These are phyloP conservation scores for Tiphia femorata DNA, from an alignment of 2,888 invertebrate genomes.

Conservation along the genomic window DNA sequence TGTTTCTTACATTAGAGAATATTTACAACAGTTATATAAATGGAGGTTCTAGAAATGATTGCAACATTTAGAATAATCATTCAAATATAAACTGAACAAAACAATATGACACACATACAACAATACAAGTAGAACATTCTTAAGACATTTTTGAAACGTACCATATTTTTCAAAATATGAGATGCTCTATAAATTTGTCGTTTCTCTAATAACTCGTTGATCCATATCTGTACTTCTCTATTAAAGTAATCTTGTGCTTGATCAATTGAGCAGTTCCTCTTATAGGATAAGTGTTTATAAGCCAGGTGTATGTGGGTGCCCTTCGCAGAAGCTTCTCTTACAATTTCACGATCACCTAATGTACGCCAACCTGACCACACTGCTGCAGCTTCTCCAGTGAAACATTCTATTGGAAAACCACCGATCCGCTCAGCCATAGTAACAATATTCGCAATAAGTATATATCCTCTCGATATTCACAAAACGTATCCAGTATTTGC, in stretches of 20 bases:
- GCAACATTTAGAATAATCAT: too few species aligned
- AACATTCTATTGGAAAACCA: constrained; percentile 72
- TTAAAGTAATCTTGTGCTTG: constrained; percentile 68
- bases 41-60: too few species aligned
- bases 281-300: constrained; percentile 72
- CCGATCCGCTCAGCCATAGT: too few species aligned
- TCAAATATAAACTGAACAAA: too few species aligned
- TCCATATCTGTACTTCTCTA: constrained; percentile 75
- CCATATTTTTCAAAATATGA: constrained; percentile 76
- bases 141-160: too few species aligned
- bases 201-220: constrained; percentile 73
- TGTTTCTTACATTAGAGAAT: background rate
- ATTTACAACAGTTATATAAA: background rate
- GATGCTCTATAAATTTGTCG: constrained; percentile 77
- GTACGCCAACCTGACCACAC: constrained; percentile 78
- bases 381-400: constrained; percentile 73
- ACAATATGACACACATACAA: too few species aligned
- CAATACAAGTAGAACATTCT: too few species aligned
- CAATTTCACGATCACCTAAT: constrained; percentile 76
- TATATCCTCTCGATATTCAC: too few species aligned
- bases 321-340: constrained; percentile 78
- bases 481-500: too few species aligned
- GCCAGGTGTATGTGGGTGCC: constrained; percentile 76
- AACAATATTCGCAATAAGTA: too few species aligned
- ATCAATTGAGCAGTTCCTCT: constrained; percentile 71